Conservation (phyloP, 2,113 vertebrate genomes). For the Oryctolagus cuniculus region DNA sequence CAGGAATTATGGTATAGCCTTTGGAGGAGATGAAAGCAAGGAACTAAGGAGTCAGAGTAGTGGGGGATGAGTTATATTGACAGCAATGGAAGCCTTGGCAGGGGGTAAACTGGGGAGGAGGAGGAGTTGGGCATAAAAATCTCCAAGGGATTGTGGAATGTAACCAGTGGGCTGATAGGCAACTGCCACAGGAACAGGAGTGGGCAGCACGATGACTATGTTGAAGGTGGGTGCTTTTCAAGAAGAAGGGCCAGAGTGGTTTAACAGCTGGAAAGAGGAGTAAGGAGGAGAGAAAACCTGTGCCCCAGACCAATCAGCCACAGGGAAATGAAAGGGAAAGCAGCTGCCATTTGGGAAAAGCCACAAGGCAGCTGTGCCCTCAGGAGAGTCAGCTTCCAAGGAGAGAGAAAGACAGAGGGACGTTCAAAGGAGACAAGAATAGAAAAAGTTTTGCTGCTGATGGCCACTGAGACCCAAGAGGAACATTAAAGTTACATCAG, state of each 20-base stretch:
- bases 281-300: background rate
- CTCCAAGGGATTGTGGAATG: background rate
- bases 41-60: background rate
- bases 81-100: background rate
- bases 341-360: background rate
- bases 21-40: background rate
- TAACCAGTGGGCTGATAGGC: background rate
- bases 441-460: background rate
- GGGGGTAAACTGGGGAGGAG: background rate
- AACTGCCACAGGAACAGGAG: background rate
- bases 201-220: background rate
- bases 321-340: background rate
- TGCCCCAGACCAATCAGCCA: background rate
- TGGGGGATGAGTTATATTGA: background rate
- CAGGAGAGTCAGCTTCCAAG: background rate
- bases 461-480: background rate
- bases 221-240: background rate
- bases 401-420: background rate
- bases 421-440: background rate
- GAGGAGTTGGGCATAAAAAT: background rate
- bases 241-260: background rate
- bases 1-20: background rate
- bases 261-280: background rate
- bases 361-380: background rate
- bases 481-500: background rate